Evolutionary conservation across 2,113 vertebrate species (phyloP), one percentile per base, ranked within the genome.

Genomic region (Petromus typicus): DNA sequence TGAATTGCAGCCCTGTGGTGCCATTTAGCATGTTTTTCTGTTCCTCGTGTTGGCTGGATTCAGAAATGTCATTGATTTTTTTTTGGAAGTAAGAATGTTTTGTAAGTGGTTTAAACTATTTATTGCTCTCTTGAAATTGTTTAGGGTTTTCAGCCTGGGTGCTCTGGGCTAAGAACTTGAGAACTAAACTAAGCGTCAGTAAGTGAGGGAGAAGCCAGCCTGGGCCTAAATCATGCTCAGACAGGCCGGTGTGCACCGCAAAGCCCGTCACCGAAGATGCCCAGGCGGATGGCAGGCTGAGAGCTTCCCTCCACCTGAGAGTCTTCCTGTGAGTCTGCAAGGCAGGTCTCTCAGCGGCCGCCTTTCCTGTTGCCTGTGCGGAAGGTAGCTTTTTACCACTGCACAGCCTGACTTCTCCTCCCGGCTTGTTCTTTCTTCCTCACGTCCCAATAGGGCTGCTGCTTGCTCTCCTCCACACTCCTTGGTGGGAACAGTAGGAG

Each of bases 391-490:
- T 20, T 69, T 69, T n/a, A 69, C n/a, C 40, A 8, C 63, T 67
- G 22, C 23, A 48, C 51, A 73, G 84, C 51, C 90, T 80, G 88
- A 89, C 40, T 93, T 90, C 48, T 45, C 23, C 59, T 43, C 59
- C 61, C 63, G 84, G 73, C 73, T 89, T 67, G 7, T 64, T 37
- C 76, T 14, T 43, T 57, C 27, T 16, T 45, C 71, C 71, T 3
- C 75, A 81, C 40, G 34, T 71, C 67, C 84, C 66, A 92, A 64
- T 11, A 4, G 17, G n/a, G 71, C 92, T 86, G 86, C 73, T 76
- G 67, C 64, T 90, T 12, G 10, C 45, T 34, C 45, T 75, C 59
- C 67, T 17, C 32, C 45, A 2, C 86, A 48, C 32, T 7, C 40
- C 57, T 43, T 79, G 71, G 8, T 67, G 2, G 1, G 82, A 48